These are phyloP conservation scores for Eupithecia insigniata DNA, from an alignment of 2,888 invertebrate species.

Conservation along the genomic window DNA sequence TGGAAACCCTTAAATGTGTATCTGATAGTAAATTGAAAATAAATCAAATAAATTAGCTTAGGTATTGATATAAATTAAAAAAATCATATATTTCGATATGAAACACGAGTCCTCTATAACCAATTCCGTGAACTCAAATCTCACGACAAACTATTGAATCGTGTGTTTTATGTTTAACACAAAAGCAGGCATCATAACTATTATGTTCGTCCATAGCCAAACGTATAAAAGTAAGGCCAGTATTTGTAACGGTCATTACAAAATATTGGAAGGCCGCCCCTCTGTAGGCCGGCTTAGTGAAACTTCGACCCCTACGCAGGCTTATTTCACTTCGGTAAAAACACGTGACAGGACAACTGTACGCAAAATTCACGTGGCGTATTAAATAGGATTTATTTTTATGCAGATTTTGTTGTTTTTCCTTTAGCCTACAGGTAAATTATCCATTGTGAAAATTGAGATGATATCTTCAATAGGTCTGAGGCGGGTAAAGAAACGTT, in stretches of 20 bases:
- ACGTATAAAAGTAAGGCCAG: conserved; percentile 57
- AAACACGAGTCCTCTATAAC: not conserved
- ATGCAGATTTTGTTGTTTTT: not conserved
- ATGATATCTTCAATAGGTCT: not conserved
- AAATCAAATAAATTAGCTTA: not conserved
- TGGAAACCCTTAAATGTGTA: not conserved
- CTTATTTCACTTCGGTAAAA: conserved; percentile 45
- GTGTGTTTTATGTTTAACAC: conserved; percentile 42
- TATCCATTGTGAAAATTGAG: not conserved
- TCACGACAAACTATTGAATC: conserved; percentile 18
- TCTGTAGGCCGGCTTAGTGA: conserved; percentile 64
- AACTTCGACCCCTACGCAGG: conserved; percentile 64
- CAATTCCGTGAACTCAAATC: not conserved
- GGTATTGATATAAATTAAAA: not conserved
- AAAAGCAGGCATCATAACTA: conserved; percentile 49
- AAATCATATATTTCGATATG: not conserved
- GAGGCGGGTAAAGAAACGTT: not conserved
- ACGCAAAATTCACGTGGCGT: conserved; percentile 23
- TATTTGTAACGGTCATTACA: conserved; percentile 65
- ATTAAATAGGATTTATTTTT: conserved; percentile 7
- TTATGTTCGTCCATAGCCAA: conserved; percentile 55
- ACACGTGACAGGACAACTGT: conserved; percentile 48
- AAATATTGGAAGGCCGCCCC: conserved; percentile 65
- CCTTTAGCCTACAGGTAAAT: not conserved
- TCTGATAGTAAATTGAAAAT: not conserved